Evolutionary conservation across 2,888 invertebrate genomes (phyloP), one percentile per base, ranked within the genome.

Genomic region (Xylota segnis): DNA sequence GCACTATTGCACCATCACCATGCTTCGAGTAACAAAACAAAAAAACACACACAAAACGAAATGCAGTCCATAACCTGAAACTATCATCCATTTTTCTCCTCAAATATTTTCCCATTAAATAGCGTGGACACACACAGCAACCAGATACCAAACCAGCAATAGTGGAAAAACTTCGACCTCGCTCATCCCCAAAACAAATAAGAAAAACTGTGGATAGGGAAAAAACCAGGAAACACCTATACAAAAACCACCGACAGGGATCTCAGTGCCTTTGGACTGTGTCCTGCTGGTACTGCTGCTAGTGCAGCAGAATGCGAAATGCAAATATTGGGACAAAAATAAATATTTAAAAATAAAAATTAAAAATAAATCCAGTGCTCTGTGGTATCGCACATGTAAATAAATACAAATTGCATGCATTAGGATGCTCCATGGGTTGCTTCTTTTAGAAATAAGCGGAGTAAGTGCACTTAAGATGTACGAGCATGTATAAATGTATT

Each of bases 71-170:
- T 70, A 83, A 63, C 68, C 66, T 10, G 45, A 23, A 16, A 74
- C 72, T 63, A 74, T 77, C 66, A 72, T 83, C 50, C 83, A 52
- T 78, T 63, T 81, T 68, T 68, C 61, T 78, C 47, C 54, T 78
- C 72, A 74, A 83, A 83, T 83, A 83, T 83, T 78, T 83, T 83
- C 78, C 83, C 78, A 83, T 83, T 83, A 70, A 83, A 78, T 74
- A 83, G 23, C 68, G 68, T 63, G 78, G 72, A 63, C 68, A 72
- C 12, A 54, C 45, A 66, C 66, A 72, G 10, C 18, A 47, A 68
- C 77, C 77, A 72, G 68, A 45, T 16, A 47, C 50, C 50, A 50
- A 12, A 47, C 50, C 50, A 50, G 23, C 23, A 23, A 23, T 18
- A 23, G 12, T 10, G 23, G 50, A 37, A 52, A 66, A 66, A 52